Evolutionary conservation across 2,888 invertebrate species (phyloP).

Genomic region (Diabrotica balteata): DNA sequence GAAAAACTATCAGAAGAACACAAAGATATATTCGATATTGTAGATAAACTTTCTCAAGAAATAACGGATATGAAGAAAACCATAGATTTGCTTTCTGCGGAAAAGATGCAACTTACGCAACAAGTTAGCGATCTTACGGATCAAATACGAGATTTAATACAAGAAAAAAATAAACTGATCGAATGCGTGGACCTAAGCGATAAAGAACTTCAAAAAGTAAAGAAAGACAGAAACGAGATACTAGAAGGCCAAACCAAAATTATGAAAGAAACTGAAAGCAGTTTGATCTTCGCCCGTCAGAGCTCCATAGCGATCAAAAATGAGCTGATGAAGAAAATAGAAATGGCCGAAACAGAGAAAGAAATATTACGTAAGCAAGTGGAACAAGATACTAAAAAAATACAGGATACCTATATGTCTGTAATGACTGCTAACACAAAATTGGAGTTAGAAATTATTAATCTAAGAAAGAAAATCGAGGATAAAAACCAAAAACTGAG

Average conservation of each 20-base stretch:
- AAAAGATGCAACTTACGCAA: constrained; percentile 25
- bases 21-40: constrained; percentile 36
- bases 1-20: constrained; percentile 33
- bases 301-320: constrained; percentile 45
- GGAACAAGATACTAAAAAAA: constrained; percentile 36
- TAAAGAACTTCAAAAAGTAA: constrained; percentile 47
- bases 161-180: constrained; percentile 36
- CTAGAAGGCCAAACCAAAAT: constrained; percentile 47
- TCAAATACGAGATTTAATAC: constrained; percentile 25
- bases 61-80: constrained; percentile 31
- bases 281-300: constrained; percentile 46
- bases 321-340: constrained; percentile 44
- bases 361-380: constrained; percentile 35
- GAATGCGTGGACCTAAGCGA: constrained; percentile 37
- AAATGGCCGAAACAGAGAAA: constrained; percentile 42
- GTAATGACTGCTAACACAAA: constrained; percentile 52
- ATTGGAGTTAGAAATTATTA: constrained; percentile 52
- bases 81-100: constrained; percentile 24
- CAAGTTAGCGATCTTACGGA: constrained; percentile 20
- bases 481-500: constrained; percentile 46
- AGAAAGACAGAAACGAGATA: constrained; percentile 46
- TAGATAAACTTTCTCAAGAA: constrained; percentile 38
- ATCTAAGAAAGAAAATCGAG: constrained; percentile 46
- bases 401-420: constrained; percentile 53
- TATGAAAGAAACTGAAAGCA: constrained; percentile 49